These are phyloP conservation scores for Pediacus dermestoides DNA, from an alignment of 2,888 invertebrate genomes.

Conservation along the genomic window DNA sequence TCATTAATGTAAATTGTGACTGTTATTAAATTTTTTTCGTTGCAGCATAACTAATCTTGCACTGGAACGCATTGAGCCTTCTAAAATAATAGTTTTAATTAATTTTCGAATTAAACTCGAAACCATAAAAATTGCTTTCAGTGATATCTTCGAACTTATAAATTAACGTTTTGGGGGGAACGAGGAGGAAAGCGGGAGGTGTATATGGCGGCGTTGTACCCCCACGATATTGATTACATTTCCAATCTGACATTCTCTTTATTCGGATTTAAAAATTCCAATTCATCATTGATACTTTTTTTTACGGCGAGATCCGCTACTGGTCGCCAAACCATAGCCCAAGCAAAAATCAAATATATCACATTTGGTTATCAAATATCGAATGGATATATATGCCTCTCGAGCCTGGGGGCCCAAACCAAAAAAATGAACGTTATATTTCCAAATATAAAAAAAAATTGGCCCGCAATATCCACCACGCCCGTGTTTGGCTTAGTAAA, in stretches of 20 bases:
- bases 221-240: conserved; percentile 32
- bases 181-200: conserved; percentile 13
- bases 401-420: conserved; percentile 40
- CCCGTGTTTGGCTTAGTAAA: conserved; percentile 43
- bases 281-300: conserved; percentile 33
- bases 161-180: conserved; percentile 23
- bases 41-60: too few relatives aligned
- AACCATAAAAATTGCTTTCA: conserved; percentile 21
- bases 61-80: too few relatives aligned
- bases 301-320: conserved; percentile 18
- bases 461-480: conserved; percentile 36
- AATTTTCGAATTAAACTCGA: conserved; percentile 20
- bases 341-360: conserved; percentile 43
- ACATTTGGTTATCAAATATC: conserved; percentile 44
- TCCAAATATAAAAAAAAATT: conserved; percentile 39
- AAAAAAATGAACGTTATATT: too few relatives aligned
- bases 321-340: conserved; percentile 35
- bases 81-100: conserved; percentile 18
- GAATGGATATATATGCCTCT: conserved; percentile 41
- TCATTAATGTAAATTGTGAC: too few relatives aligned
- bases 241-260: conserved; percentile 34
- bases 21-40: too few relatives aligned
- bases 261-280: conserved; percentile 34
- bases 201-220: conserved; percentile 10
- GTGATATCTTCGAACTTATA: conserved; percentile 26